These are phyloP conservation scores for Druceiella hillmani DNA, from an alignment of 2,888 invertebrate species.

Conservation along the genomic window DNA sequence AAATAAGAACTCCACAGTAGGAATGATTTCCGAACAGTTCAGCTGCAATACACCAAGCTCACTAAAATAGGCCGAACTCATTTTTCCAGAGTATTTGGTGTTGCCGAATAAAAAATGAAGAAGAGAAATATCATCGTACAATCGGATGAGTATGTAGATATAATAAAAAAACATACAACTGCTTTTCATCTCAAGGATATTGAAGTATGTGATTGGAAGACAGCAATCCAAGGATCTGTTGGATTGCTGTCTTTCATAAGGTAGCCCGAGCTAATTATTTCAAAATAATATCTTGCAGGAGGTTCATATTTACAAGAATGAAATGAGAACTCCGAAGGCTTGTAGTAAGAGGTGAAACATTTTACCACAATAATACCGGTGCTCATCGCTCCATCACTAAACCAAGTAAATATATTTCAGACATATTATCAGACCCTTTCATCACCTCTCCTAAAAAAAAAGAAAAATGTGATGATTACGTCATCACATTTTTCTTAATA, in stretches of 20 bases:
- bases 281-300: constrained; percentile 17
- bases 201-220: constrained; percentile 18
- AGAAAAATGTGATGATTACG: constrained; percentile 11
- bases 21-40: too few species aligned
- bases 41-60: too few species aligned
- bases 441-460: constrained; percentile 10
- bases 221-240: constrained; percentile 17
- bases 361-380: constrained; percentile 17
- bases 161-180: constrained; percentile 12
- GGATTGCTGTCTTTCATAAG: too few species aligned
- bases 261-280: constrained; percentile 16
- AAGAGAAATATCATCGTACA: constrained; percentile 19
- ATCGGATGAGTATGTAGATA: constrained; percentile 18
- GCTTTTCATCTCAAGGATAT: constrained; percentile 16
- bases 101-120: constrained; percentile 20
- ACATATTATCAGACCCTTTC: constrained; percentile 12
- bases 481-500: too few species aligned
- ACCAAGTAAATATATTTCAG: constrained; percentile 17
- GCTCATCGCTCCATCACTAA: constrained; percentile 15
- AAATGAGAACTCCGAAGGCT: constrained; percentile 11
- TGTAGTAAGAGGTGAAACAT: constrained; percentile 15
- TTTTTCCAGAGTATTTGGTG: constrained; percentile 24
- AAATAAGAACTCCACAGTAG: too few species aligned
- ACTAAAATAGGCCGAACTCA: too few species aligned
- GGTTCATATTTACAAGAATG: constrained; percentile 17